These are phyloP conservation scores for Centropyge bicolor DNA, from an alignment of 2,797 vertebrate genomes.

Conservation along the genomic window DNA sequence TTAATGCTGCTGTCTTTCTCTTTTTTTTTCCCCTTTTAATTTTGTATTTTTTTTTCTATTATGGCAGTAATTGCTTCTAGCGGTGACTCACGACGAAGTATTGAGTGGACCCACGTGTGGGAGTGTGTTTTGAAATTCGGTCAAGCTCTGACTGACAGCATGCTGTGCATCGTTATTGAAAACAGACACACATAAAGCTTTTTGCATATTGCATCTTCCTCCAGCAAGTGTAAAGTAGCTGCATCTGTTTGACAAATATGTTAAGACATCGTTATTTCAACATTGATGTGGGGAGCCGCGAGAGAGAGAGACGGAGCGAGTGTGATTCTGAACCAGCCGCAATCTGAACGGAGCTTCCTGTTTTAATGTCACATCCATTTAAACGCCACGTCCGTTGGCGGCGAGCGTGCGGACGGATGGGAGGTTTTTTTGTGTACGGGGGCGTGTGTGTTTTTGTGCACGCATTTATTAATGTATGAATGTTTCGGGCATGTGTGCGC, in stretches of 20 bases:
- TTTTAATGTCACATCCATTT: conserved; percentile 73
- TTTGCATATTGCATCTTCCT: conserved; percentile 56
- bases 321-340: conserved; percentile 39
- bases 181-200: conserved; percentile 37
- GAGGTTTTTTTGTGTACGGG: conserved; percentile 18
- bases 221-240: conserved; percentile 61
- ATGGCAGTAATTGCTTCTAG: conserved; percentile 27
- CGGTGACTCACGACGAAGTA: conserved; percentile 56
- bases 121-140: conserved; percentile 50
- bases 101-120: conserved; percentile 42
- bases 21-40: not conserved
- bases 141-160: conserved; percentile 69
- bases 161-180: conserved; percentile 39
- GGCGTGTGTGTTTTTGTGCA: conserved; percentile 5
- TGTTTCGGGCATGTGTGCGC: not conserved
- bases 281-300: conserved; percentile 52
- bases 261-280: conserved; percentile 63
- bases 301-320: conserved; percentile 22
- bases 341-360: conserved; percentile 30
- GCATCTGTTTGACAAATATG: conserved; percentile 77
- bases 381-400: conserved; percentile 48
- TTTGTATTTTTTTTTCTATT: conserved; percentile 5
- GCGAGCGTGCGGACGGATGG: conserved; percentile 14
- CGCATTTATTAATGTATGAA: conserved; percentile 45
- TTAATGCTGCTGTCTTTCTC: not conserved